These are phyloP conservation scores for Notechis scutatus DNA, from an alignment of 2,113 vertebrate species.

Conservation along the genomic window DNA sequence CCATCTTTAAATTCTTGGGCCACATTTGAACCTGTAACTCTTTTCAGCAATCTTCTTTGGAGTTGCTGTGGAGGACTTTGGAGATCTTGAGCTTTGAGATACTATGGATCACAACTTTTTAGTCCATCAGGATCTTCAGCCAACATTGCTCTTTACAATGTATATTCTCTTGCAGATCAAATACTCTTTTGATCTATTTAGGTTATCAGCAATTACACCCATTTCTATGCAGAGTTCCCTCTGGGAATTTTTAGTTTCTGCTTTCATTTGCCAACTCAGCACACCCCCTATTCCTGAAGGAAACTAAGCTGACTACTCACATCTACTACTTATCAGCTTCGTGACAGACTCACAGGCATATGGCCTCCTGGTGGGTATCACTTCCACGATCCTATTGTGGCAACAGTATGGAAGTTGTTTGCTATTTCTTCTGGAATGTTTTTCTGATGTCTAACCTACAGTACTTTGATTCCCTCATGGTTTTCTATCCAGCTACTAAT, in stretches of 20 bases:
- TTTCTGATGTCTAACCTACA: background rate
- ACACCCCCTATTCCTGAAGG: background rate
- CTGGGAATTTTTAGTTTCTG: background rate
- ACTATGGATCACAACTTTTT: background rate
- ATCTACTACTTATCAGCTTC: background rate
- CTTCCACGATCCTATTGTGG: background rate
- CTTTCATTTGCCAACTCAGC: background rate
- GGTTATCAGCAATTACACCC: background rate
- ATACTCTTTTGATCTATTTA: background rate
- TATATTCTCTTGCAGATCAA: background rate
- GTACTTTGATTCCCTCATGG: background rate
- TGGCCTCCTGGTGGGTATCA: background rate
- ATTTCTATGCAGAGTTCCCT: background rate
- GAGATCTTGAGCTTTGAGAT: background rate
- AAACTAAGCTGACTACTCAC: background rate
- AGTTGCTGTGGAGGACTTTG: background rate
- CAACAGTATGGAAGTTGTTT: background rate
- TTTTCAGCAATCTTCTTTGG: background rate
- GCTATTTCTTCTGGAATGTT: background rate
- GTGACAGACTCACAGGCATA: background rate
- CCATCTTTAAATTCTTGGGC: background rate
- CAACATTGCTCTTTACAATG: background rate
- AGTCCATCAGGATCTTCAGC: background rate
- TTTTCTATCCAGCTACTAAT: background rate
- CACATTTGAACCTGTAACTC: background rate